A percentile compares a stretch with the other conserved stretches of the same genome.
Conservation (phyloP, 2,113 vertebrate genomes). For the Lepus europaeus region DNA sequence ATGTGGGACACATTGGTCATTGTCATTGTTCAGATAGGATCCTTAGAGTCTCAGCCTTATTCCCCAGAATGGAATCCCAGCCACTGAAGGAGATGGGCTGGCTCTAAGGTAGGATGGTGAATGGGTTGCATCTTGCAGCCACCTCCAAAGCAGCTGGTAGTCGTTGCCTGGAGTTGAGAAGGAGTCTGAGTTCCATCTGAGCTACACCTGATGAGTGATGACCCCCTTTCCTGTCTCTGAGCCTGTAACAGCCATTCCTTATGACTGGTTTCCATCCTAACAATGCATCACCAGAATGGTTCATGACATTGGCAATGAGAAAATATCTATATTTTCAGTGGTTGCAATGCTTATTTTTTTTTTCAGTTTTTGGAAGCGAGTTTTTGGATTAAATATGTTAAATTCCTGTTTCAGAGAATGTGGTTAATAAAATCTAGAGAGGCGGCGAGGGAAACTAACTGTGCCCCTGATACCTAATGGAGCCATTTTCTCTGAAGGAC, state of each 20-base stretch:
- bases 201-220: background rate
- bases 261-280: background rate
- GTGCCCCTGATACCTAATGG: background rate
- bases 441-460: background rate
- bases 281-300: background rate
- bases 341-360: background rate
- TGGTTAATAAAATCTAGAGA: background rate
- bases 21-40: background rate
- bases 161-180: background rate
- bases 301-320: background rate
- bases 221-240: background rate
- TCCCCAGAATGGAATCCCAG: background rate
- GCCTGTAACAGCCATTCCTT: background rate
- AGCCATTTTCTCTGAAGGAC: background rate
- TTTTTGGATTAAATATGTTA: conserved; percentile 19
- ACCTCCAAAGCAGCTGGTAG: background rate
- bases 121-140: background rate
- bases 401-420: conserved; percentile 9
- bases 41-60: background rate
- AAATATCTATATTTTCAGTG: background rate
- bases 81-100: background rate
- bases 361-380: conserved; percentile 2
- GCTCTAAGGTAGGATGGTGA: background rate
- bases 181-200: background rate
- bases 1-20: background rate